Percentiles rank a stretch among this genome's conserved stretches.
Conservation (phyloP, 2,113 vertebrate species). For the Arizona elegans region DNA sequence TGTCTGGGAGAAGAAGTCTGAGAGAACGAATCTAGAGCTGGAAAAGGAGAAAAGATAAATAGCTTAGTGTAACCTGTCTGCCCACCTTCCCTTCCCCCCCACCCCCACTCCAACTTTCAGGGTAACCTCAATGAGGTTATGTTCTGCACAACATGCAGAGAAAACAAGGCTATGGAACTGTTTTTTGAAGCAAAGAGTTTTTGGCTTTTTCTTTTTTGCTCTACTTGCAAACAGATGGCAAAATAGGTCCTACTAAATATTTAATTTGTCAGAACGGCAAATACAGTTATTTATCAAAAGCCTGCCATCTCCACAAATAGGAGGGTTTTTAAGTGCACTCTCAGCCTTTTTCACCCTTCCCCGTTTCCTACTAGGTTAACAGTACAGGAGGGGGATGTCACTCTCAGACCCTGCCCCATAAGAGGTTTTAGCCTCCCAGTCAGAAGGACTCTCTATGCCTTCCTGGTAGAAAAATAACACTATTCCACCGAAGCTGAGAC, state of each 20-base stretch:
- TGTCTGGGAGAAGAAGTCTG: neutral
- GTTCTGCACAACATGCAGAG: neutral
- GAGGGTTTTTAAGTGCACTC: neutral
- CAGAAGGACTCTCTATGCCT: neutral
- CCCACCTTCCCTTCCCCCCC: no score
- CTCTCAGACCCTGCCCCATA: neutral
- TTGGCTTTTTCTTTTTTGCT: neutral
- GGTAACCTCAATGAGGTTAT: neutral
- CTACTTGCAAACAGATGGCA: conserved; percentile 17
- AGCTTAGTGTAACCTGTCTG: neutral
- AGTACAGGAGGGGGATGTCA: no score
- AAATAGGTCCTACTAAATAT: conserved; percentile 23
- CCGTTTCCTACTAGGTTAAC: neutral
- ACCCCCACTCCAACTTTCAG: neutral
- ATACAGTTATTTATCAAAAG: conserved; percentile 27
- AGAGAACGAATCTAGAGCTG: no score
- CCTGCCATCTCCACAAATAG: neutral
- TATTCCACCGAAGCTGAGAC: neutral
- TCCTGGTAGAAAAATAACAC: neutral
- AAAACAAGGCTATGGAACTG: neutral
- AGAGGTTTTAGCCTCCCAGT: neutral
- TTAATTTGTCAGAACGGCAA: conserved; percentile 19
- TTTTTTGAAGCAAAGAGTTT: neutral
- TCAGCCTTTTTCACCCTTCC: neutral
- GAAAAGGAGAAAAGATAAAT: neutral